Evolutionary conservation across 2,888 invertebrate genomes (phyloP), one percentile per base, ranked within the genome.

Genomic region (Nephrotoma flavescens): DNA sequence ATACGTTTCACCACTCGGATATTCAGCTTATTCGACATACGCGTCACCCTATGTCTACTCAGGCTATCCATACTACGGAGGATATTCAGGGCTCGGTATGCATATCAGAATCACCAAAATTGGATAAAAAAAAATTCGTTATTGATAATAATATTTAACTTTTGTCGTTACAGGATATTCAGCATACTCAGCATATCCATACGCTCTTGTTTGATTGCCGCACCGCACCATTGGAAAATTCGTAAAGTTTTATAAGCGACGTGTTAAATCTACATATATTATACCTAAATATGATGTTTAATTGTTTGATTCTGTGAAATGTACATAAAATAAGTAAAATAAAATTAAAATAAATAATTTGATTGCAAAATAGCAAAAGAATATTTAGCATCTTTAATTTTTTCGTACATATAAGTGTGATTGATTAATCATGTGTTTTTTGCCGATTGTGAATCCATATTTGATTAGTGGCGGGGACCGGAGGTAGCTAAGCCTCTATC

Each of bases 31-130:
- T 42, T 44, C 87, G 45, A 86, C 87, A 47, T 87, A 87, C 41
- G 44, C 86, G 5, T 86, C 87, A 85, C 88, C 88, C 6, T 88
- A 88, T 85, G 88, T 87, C n/a, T 86, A 86, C 45, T 84, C 52
- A 41, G 15, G 86, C 41, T 86, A 86, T 19, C 87, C 88, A 31
- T 87, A 87, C 31, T 84, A 85, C 12, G 42, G 84, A 4, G 84
- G 84, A 41, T 87, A 87, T 44, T 85, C 86, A 85, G 86, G 87
- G 87, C 85, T 86, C 41, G 87, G 87, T 87, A 87, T 86, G 86
- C 41, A 44, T 9, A 4, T 4, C 44, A 44, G 31, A 85, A 52
- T 11, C 42, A 57, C 44, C 6, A 44, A 44, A 44, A 4, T 11
- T 71, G 9, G 71, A 19, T 15, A 52, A 6, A 52, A 52, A 6